A percentile compares a stretch with the other conserved stretches of the same genome.
Conservation (phyloP, 2,888 invertebrate species). For the Chaitophorus viminalis region DNA sequence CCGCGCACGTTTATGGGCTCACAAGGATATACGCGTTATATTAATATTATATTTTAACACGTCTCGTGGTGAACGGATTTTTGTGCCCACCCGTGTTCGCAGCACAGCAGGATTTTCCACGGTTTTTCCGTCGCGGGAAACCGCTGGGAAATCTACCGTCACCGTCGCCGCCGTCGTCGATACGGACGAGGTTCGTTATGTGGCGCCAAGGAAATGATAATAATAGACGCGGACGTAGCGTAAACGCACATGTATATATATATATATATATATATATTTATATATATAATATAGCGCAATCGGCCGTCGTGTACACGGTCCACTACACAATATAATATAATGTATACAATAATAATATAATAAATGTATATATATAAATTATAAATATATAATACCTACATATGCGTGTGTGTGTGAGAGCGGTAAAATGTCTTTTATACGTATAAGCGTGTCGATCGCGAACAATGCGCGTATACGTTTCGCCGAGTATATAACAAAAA, state of each 20-base stretch:
- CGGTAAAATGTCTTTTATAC: not conserved
- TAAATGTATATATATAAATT: not conserved
- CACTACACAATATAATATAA: conserved; percentile 32
- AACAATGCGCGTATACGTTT: not conserved
- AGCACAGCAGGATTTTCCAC: conserved; percentile 30
- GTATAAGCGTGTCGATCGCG: not conserved
- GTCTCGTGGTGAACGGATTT: not conserved
- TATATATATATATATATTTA: no score
- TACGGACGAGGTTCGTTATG: conserved; percentile 56
- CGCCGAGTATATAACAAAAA: not conserved
- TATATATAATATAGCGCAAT: conserved; percentile 1
- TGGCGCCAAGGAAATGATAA: conserved; percentile 60
- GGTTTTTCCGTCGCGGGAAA: conserved; percentile 15
- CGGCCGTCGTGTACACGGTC: conserved; percentile 4
- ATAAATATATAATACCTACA: not conserved
- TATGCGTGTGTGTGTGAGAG: not conserved
- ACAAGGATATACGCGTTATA: not conserved
- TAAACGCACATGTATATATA: not conserved
- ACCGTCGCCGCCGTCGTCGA: not conserved
- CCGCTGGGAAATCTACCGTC: not conserved
- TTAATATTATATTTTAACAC: not conserved
- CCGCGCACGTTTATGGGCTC: not conserved
- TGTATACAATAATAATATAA: not conserved
- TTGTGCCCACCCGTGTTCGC: conserved; percentile 3
- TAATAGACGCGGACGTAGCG: not conserved